Evolutionary conservation across 2,113 vertebrate genomes (phyloP).

Genomic region (Daubentonia madagascariensis): DNA sequence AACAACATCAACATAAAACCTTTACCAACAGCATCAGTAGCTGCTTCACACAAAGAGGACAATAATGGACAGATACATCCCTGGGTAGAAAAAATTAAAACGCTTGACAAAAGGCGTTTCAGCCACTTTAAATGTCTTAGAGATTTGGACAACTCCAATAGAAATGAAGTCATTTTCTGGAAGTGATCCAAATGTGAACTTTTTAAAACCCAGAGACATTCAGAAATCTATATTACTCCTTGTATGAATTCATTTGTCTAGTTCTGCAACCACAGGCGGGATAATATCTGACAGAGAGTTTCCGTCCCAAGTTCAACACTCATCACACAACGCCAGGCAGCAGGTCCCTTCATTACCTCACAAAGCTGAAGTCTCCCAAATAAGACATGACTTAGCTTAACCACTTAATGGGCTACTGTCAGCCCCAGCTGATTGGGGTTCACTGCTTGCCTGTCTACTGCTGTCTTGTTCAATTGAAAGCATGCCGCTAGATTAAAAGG

Average conservation of each 20-base stretch:
- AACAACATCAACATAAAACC: background rate
- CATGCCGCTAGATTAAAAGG: background rate
- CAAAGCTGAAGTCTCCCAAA: constrained; percentile 23
- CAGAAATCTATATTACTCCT: background rate
- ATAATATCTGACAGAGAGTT: background rate
- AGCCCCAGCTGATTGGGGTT: constrained; percentile 19
- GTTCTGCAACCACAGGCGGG: background rate
- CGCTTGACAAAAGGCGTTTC: background rate
- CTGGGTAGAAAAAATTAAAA: background rate
- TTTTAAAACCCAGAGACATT: background rate
- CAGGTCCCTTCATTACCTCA: background rate
- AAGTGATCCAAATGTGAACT: background rate
- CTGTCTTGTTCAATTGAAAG: constrained; percentile 22
- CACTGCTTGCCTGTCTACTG: background rate
- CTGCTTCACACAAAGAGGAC: background rate
- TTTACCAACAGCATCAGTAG: background rate
- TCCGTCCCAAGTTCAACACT: background rate
- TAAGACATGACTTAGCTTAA: constrained; percentile 23
- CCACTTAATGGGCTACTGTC: constrained; percentile 17
- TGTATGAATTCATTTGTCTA: background rate
- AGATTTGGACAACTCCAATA: background rate
- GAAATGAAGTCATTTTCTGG: background rate
- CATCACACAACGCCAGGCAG: background rate
- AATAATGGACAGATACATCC: background rate
- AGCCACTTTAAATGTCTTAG: background rate